A percentile compares a stretch with the other conserved stretches of the same genome.
Conservation (phyloP, 2,113 vertebrate species). For the Spizaetus ornatus region DNA sequence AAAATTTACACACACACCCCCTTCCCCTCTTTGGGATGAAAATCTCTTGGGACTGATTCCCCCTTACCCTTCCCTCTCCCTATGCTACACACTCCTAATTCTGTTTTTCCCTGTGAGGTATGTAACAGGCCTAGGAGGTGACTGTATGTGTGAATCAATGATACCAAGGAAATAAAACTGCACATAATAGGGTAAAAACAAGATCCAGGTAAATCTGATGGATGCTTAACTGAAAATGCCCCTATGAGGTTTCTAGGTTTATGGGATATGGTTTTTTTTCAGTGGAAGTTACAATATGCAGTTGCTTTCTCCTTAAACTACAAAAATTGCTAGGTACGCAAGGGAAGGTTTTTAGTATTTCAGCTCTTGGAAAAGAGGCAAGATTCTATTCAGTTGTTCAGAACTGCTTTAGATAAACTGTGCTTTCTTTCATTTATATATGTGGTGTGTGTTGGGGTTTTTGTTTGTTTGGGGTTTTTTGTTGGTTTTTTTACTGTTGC, state of each 20-base stretch:
- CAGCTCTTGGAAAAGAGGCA: background rate
- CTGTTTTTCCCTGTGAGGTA: background rate
- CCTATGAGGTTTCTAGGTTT: background rate
- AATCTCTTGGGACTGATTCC: background rate
- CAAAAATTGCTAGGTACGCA: background rate
- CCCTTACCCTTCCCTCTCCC: rapidly evolving
- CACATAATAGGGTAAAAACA: background rate
- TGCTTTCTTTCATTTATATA: background rate
- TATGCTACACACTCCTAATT: background rate
- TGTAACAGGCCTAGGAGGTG: background rate
- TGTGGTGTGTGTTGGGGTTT: too few relatives aligned
- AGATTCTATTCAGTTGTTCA: background rate
- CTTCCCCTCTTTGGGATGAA: background rate
- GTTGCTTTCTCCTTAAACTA: background rate
- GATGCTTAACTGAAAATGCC: background rate
- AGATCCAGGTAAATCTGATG: background rate
- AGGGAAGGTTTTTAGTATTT: background rate
- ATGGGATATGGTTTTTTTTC: background rate
- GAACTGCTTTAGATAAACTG: background rate
- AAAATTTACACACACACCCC: background rate
- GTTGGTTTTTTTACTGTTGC: background rate
- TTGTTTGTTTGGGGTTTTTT: too few relatives aligned
- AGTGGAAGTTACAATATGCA: background rate
- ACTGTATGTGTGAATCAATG: background rate
- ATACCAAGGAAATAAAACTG: background rate